A percentile compares a stretch with the other conserved stretches of the same genome.
Conservation (phyloP, 2,113 vertebrate genomes). For the Sphaerodactylus townsendi region DNA sequence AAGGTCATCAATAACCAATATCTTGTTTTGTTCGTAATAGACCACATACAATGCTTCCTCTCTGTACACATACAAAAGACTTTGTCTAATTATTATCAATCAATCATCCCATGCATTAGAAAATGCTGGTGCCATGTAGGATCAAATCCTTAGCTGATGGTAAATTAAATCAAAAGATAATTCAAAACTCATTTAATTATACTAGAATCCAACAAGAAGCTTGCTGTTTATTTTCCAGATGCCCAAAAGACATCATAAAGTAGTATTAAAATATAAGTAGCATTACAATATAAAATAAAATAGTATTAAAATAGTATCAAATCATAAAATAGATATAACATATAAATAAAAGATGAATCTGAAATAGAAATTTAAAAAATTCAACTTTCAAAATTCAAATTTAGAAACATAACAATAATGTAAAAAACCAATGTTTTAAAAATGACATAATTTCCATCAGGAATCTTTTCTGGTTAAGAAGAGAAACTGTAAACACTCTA, state of each 20-base stretch:
- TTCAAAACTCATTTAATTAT: background rate
- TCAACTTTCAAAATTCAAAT: background rate
- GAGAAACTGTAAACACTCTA: background rate
- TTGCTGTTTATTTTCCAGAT: background rate
- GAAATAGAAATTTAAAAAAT: background rate
- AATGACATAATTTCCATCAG: conserved; percentile 1
- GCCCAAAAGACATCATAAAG: background rate
- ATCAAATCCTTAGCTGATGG: background rate
- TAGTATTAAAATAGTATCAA: background rate
- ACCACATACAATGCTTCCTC: background rate
- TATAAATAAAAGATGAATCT: background rate
- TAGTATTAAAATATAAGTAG: background rate
- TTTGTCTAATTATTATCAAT: background rate
- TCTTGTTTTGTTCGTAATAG: background rate
- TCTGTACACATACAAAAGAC: background rate
- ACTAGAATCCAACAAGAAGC: background rate
- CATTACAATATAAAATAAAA: too few relatives aligned
- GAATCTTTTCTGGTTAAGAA: conserved; percentile 41
- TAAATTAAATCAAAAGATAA: background rate
- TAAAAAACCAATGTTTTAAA: background rate
- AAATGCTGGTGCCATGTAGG: background rate
- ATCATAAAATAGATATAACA: background rate
- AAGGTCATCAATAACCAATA: background rate
- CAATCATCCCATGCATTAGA: rapidly evolving
- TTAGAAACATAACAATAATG: background rate